Evolutionary conservation across 2,797 vertebrate genomes (phyloP).

Genomic region (Alectoris magna): DNA sequence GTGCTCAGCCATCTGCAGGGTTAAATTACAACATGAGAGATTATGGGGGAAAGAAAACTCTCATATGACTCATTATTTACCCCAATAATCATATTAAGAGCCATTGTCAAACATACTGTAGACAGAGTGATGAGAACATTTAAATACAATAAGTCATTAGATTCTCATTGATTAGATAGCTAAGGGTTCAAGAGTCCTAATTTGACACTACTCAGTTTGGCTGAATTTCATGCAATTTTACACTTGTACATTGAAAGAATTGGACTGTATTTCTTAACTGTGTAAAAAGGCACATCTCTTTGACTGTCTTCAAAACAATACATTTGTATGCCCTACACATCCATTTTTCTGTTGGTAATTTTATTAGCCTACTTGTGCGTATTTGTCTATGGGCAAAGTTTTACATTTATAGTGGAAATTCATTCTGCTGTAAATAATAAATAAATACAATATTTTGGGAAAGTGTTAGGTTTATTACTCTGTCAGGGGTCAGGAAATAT

Average conservation of each 20-base stretch:
- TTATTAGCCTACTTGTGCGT: neutral
- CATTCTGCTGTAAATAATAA: neutral
- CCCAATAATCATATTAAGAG: neutral
- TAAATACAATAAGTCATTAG: neutral
- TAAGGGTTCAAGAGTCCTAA: neutral
- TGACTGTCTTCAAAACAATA: neutral
- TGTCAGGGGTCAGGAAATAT: neutral
- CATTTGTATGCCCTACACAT: neutral
- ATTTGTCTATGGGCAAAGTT: neutral
- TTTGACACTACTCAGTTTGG: neutral
- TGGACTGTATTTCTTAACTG: neutral
- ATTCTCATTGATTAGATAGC: neutral
- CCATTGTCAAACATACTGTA: neutral
- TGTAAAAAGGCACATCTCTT: neutral
- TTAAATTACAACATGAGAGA: neutral
- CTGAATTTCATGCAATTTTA: neutral
- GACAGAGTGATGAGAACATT: neutral
- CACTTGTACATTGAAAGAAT: neutral
- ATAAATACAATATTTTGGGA: neutral
- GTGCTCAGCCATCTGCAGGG: too few species aligned
- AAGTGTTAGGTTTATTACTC: neutral
- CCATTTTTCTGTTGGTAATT: neutral
- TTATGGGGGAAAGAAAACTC: neutral
- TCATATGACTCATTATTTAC: neutral
- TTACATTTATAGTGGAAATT: neutral